phyloP scores from a whole-genome alignment of 1,140 invertebrate genomes.

The Conopomorpha cramerella region DNA sequence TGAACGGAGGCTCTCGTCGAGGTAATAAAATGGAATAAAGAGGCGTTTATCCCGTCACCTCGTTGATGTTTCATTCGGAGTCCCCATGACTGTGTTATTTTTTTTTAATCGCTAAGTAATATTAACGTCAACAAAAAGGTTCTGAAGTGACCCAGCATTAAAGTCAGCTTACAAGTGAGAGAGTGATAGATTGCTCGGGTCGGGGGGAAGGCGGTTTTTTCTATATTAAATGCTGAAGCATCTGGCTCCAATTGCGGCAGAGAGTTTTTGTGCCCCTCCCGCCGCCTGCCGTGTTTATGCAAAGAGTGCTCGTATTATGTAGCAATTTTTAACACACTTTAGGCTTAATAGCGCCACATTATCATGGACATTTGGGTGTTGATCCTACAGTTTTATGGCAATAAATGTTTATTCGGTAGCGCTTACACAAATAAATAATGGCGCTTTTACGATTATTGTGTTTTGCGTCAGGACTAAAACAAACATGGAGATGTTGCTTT shows the following conservation, averaged over 20 bases:
- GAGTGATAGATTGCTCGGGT: constrained; percentile 46
- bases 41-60: constrained; percentile 22
- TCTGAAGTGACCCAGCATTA: constrained; percentile 54
- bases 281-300: constrained; percentile 10
- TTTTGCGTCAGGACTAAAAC: too few species aligned
- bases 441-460: too few species aligned
- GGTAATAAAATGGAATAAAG: too few species aligned
- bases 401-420: too few species aligned
- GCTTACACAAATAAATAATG: too few species aligned
- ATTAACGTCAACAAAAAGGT: constrained; percentile 51
- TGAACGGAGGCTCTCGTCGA: too few species aligned
- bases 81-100: constrained; percentile 37
- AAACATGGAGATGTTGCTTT: too few species aligned
- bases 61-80: too few species aligned
- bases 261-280: constrained; percentile 26
- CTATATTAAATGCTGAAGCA: constrained; percentile 45
- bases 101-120: constrained; percentile 40
- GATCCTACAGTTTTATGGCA: too few species aligned
- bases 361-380: too few species aligned
- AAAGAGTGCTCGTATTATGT: constrained; percentile 6
- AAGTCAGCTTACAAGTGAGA: constrained; percentile 51
- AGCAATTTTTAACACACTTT: constrained; percentile 4
- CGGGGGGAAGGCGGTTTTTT: constrained; percentile 27
- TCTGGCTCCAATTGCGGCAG: constrained; percentile 44
- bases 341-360: too few species aligned